Conservation (phyloP, 2,113 vertebrate genomes). For the Brachyhypopomus gauderio region DNA sequence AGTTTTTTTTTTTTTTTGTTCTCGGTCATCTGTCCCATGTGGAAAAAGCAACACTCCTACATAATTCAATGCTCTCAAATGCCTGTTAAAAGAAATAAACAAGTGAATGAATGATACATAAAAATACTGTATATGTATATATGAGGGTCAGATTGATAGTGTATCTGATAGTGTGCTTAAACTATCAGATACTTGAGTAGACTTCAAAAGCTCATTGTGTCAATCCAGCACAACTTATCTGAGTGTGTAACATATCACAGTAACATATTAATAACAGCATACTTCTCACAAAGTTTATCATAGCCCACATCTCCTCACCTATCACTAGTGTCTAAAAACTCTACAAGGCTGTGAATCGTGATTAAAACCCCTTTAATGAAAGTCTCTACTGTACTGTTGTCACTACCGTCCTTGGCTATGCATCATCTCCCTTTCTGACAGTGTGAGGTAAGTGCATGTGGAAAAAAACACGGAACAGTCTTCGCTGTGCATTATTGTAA, state of each 20-base stretch:
- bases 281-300: conserved; percentile 2
- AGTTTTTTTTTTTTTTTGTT: background rate
- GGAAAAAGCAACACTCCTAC: background rate
- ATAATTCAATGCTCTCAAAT: background rate
- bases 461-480: conserved; percentile 67
- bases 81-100: background rate
- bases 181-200: background rate
- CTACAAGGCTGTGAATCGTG: conserved; percentile 69
- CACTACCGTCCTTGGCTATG: conserved; percentile 53
- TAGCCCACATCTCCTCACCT: conserved; percentile 20
- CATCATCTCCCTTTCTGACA: conserved; percentile 34
- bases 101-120: background rate
- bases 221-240: background rate
- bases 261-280: background rate
- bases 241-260: background rate
- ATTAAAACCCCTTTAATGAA: conserved; percentile 70
- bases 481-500: conserved; percentile 74
- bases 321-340: conserved; percentile 59
- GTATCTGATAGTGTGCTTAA: background rate
- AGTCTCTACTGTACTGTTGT: conserved; percentile 66
- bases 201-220: background rate
- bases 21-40: background rate
- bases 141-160: background rate
- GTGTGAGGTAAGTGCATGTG: conserved; percentile 31
- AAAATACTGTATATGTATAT: background rate